Base-by-base conservation (phyloP, 2,797 vertebrate species). In the Acomys russatus region DNA sequence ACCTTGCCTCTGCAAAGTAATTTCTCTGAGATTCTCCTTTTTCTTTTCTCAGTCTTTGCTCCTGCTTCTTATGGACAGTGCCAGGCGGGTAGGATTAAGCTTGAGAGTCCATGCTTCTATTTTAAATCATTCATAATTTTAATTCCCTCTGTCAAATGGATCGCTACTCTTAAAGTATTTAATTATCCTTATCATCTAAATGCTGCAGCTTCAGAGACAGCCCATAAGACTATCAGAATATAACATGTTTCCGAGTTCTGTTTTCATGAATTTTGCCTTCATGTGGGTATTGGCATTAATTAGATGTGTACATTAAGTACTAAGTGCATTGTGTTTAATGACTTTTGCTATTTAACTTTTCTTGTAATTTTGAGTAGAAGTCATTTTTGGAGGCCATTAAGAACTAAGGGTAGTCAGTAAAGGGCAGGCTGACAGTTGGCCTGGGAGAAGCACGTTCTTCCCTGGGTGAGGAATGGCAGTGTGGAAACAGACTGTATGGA, bases 71-170 rank as follows among this genome's bases (percentile, higher is more conserved):
- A 20, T 74, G 95, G 94, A 97, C 92, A 95, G 86, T 79, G 14
- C 84, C 97, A 97, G 96, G 88, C 91, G 98, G 76, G 86, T 92
- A 97, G 90, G 95, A 97, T 97, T 97, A 97, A 44, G 28, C 77
- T 94, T 97, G 92, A 1, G 56, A 98, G 92, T 97, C 98, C 96
- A 97, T 93, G 63, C 97, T 98, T 98, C 98, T 98, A 97, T 98
- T 98, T 98, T 96, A 98, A 98, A 98, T 98, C 28, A 87, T 97
- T 98, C 96, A 97, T 97, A 97, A 97, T 96, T 98, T 98, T 98
- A 98, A 97, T 98, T 97, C 90, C 96, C 11, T 61, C 89, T 98
- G 97, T 98, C 98, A 98, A 97, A 98, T 97, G 97, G 95, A 98
- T 98, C 96, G 74, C 98, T 98, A 95, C 97, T 82, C 96, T 98